Evolutionary conservation across 2,797 vertebrate species (phyloP).

Genomic region (Eulemur albifrons): DNA sequence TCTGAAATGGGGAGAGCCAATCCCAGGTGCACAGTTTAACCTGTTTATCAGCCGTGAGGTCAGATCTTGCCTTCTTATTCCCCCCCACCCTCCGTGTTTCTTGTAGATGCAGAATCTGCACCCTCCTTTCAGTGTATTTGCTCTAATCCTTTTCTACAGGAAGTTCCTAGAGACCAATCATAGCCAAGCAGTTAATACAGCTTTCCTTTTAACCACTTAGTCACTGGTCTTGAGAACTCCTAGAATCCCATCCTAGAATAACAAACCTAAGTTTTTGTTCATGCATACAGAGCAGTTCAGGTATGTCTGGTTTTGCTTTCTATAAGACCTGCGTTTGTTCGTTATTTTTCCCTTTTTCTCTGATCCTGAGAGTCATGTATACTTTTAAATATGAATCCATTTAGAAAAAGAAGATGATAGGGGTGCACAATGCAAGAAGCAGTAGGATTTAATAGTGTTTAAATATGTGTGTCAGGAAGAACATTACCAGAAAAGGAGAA

Average conservation of each 20-base stretch:
- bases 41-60: neutral
- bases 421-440: neutral
- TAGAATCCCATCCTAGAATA: neutral
- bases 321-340: neutral
- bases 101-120: neutral
- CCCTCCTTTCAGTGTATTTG: neutral
- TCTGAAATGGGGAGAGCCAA: neutral
- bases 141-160: conserved; percentile 43
- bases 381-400: neutral
- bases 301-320: neutral
- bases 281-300: neutral
- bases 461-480: neutral
- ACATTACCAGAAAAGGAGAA: neutral
- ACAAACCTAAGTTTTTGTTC: neutral
- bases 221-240: neutral
- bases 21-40: neutral
- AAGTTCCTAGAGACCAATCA: conserved; percentile 48
- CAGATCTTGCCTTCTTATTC: neutral
- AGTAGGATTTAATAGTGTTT: neutral
- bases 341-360: neutral
- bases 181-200: neutral
- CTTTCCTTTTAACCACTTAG: conserved; percentile 44
- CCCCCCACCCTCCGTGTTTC: neutral
- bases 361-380: neutral
- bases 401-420: neutral